Base-by-base conservation (phyloP, 1,140 invertebrate species). In the Drosophila pectinifera region DNA sequence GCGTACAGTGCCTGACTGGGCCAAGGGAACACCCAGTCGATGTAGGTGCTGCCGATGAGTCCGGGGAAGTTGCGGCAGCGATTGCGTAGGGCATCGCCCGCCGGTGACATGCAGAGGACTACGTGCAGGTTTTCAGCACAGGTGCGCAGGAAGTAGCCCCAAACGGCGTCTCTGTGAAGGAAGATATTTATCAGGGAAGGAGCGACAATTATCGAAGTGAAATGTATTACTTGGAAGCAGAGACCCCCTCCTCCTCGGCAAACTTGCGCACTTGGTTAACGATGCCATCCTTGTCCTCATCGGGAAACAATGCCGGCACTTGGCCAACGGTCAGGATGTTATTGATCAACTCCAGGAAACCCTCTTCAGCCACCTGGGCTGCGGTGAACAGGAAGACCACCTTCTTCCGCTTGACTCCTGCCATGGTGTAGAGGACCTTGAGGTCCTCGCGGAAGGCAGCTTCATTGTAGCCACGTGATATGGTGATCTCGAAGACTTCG, bases 11-110 rank as follows among this genome's bases (percentile, higher is more conserved):
- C 97, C 92, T 98, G 96, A 64, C 95, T 94, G 1, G 98, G 97
- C 98, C 98, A 99, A 0, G 96, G 95, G 84, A 97, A 96, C 69
- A 98, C 96, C 97, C 97, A 99, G 92, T 99, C 96, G 53, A 99
- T 97, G 11, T 96, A 97, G 4, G 97, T 98, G 86, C 97, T 98
- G 86, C 97, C 98, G 18, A 98, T 96, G 1, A 99, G 93, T 0
- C 97, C 97, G 0, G 98, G 98, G 92, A 98, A 98, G 93, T 95
- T 97, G 49, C 97, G 93, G 77, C 98, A 97, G 20, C 97, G 94
- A 76, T 95, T 96, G 26, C 96, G 94, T 38, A 98, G 93, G 7
- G 95, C 93, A 75, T 98, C 96, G 1, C 96, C 96, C 26, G 96
- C 94, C 0, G 97, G 97, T 48, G 96, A 97, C 96, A 98, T 98